Percentiles rank a stretch among this genome's conserved stretches.
phyloP scores from a whole-genome alignment of 2,888 invertebrate species.

The Hirudinaria manillensis region DNA sequence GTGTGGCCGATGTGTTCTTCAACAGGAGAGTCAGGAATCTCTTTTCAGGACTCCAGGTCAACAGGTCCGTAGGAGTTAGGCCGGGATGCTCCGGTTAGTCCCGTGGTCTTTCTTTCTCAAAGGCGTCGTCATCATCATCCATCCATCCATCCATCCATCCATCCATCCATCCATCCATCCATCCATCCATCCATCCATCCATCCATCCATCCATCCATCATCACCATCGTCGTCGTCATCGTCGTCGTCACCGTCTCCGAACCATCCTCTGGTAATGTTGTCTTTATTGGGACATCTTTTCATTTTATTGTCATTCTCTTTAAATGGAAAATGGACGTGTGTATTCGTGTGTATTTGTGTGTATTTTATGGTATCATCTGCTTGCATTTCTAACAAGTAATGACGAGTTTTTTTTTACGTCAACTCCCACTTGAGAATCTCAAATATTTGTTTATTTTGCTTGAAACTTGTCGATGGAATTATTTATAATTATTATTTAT shows the following conservation, averaged over 20 bases:
- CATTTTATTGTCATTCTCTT: not conserved
- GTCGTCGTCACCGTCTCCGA: too few species aligned
- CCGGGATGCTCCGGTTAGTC: conserved; percentile 21
- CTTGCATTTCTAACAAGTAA: too few species aligned
- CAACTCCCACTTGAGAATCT: too few species aligned
- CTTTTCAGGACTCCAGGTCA: not conserved
- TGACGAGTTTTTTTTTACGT: too few species aligned
- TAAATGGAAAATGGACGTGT: not conserved
- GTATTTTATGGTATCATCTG: too few species aligned
- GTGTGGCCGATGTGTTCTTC: conserved; percentile 28
- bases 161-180: conserved; percentile 7
- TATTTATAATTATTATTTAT: too few species aligned
- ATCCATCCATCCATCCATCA: not conserved
- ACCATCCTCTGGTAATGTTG: too few species aligned
- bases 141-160: not conserved
- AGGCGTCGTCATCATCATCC: not conserved
- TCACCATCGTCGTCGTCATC: too few species aligned
- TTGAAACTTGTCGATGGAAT: too few species aligned
- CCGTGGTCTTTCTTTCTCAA: not conserved
- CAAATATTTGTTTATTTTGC: too few species aligned
- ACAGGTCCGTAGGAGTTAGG: not conserved
- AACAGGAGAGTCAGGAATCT: conserved; percentile 11
- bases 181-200: not conserved
- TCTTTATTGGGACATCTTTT: too few species aligned
- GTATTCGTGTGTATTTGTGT: not conserved